A percentile compares a stretch with the other conserved stretches of the same genome.
These are phyloP conservation scores for Hymenopus coronatus DNA, from an alignment of 2,888 invertebrate species.

Conservation along the genomic window DNA sequence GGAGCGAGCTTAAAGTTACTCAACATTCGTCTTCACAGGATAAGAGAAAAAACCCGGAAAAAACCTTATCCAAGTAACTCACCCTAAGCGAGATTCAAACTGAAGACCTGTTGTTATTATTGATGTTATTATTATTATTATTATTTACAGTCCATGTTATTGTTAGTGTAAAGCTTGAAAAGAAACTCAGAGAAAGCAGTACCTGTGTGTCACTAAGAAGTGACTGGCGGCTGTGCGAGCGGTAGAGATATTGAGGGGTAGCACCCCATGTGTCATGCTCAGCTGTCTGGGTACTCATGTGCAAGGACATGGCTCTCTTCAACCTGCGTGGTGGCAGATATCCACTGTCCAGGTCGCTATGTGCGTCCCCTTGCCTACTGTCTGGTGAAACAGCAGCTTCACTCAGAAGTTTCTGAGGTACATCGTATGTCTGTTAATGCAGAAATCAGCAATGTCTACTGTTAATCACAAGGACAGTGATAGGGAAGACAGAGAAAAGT, in stretches of 20 bases:
- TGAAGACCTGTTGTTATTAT: too few relatives aligned
- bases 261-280: conserved; percentile 39
- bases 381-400: conserved; percentile 21
- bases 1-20: too few relatives aligned
- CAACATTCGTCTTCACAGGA: too few relatives aligned
- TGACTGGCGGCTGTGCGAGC: conserved; percentile 65
- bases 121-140: too few relatives aligned
- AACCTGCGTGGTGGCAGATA: conserved; percentile 34
- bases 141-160: too few relatives aligned
- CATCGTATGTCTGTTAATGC: conserved; percentile 39
- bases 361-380: conserved; percentile 31
- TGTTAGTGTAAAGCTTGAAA: not conserved
- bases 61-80: too few relatives aligned
- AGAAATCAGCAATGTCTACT: conserved; percentile 14
- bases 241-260: conserved; percentile 51
- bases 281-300: conserved; percentile 36
- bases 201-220: conserved; percentile 67
- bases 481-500: not conserved
- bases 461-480: conserved; percentile 8
- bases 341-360: not conserved
- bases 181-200: conserved; percentile 23
- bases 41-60: too few relatives aligned
- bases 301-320: conserved; percentile 44
- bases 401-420: conserved; percentile 24
- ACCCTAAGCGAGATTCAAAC: too few relatives aligned